Percentiles rank a stretch among this genome's conserved stretches.
Evolutionary conservation across 1,140 invertebrate genomes (phyloP).

Genomic region (Caenorhabditis remanei): DNA sequence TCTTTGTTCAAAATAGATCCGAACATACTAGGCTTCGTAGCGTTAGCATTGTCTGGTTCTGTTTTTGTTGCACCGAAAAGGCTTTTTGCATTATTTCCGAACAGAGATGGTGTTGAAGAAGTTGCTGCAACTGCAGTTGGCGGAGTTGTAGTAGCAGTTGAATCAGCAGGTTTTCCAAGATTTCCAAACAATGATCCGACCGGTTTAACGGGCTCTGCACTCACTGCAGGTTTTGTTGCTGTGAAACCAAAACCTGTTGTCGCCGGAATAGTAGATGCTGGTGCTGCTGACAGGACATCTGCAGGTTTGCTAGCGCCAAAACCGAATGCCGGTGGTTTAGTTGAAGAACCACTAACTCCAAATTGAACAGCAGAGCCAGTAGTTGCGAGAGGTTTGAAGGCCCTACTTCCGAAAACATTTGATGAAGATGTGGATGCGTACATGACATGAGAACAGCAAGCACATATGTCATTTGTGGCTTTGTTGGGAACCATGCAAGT

Average conservation of each 20-base stretch:
- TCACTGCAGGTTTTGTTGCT: neutral
- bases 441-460: neutral
- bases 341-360: neutral
- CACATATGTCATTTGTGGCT: constrained; percentile 6
- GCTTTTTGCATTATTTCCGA: neutral
- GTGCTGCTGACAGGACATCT: neutral
- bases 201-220: neutral
- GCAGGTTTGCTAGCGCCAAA: neutral
- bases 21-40: neutral
- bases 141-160: neutral
- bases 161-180: neutral
- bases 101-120: neutral
- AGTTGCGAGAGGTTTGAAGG: constrained; percentile 25
- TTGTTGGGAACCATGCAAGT: constrained; percentile 16
- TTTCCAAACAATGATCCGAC: constrained; percentile 1
- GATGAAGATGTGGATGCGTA: neutral
- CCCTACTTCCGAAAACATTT: constrained; percentile 30
- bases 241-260: neutral
- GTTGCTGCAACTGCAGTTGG: neutral
- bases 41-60: neutral
- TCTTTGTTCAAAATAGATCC: constrained; percentile 17
- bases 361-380: neutral
- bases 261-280: neutral
- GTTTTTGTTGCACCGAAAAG: neutral
- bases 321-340: neutral